These are phyloP conservation scores for Choristoneura fumiferana DNA, from an alignment of 1,140 invertebrate species.

Conservation along the genomic window DNA sequence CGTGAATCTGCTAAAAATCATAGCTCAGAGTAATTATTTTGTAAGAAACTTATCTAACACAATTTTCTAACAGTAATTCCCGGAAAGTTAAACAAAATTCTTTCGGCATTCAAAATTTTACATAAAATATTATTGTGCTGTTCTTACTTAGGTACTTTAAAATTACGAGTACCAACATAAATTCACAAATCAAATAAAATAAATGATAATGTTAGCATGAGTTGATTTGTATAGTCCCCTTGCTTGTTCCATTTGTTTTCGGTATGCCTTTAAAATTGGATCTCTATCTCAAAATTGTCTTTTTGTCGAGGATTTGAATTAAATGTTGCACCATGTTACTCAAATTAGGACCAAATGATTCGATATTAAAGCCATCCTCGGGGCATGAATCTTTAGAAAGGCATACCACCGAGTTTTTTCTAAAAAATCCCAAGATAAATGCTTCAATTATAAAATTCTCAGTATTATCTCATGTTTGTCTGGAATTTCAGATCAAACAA, in stretches of 20 bases:
- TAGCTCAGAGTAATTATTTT: background rate
- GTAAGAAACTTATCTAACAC: background rate
- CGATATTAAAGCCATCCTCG: slow-evolving; percentile 38
- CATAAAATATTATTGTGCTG: no score
- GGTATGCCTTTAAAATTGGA: no score
- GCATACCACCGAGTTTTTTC: slow-evolving; percentile 55
- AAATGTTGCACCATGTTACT: slow-evolving; percentile 10
- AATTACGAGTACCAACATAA: no score
- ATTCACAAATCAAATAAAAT: no score
- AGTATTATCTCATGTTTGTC: slow-evolving; percentile 33
- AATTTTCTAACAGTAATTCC: no score
- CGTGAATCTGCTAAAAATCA: slow-evolving; percentile 1
- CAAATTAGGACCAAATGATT: slow-evolving; percentile 27
- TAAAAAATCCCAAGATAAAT: slow-evolving; percentile 41
- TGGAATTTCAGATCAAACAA: slow-evolving; percentile 38
- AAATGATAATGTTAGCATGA: no score
- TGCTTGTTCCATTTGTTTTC: no score
- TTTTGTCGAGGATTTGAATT: background rate
- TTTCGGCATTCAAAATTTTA: no score
- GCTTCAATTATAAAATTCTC: slow-evolving; percentile 65
- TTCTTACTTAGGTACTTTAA: no score
- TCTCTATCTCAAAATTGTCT: no score
- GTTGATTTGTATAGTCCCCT: no score
- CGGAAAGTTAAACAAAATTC: no score
- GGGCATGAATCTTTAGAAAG: slow-evolving; percentile 38